A percentile compares a stretch with the other conserved stretches of the same genome.
Evolutionary conservation across 2,888 invertebrate species (phyloP).

Genomic region (Stegophylla sp.): DNA sequence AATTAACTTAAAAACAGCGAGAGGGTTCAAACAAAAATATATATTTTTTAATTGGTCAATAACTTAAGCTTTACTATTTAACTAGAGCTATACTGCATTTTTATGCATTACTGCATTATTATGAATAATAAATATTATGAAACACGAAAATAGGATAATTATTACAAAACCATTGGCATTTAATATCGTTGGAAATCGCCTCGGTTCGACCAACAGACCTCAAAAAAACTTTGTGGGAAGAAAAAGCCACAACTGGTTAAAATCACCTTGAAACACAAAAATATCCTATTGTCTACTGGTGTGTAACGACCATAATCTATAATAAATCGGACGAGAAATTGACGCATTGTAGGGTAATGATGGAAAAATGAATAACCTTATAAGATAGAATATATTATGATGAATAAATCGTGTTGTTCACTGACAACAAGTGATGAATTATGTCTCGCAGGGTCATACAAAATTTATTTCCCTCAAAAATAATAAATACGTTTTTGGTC

Average conservation of each 20-base stretch:
- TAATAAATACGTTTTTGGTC: neutral
- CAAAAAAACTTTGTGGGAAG: constrained; percentile 6
- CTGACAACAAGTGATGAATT: too few species aligned
- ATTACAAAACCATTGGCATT: constrained; percentile 9
- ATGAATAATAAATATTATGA: neutral
- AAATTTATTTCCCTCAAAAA: neutral
- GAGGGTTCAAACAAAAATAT: neutral
- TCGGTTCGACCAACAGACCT: neutral
- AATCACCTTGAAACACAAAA: constrained; percentile 23
- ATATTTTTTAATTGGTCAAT: constrained; percentile 16
- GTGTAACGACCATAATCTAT: constrained; percentile 2
- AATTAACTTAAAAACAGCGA: neutral
- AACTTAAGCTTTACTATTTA: constrained; percentile 14
- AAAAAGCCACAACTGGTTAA: constrained; percentile 4
- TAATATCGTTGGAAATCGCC: neutral
- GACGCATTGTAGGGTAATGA: neutral
- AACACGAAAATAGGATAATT: constrained; percentile 19
- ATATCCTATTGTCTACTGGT: neutral
- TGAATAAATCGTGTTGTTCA: constrained; percentile 2
- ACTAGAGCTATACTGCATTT: constrained; percentile 6
- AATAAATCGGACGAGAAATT: constrained; percentile 1
- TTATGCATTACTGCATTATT: neutral
- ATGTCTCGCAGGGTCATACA: neutral
- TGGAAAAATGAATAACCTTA: neutral
- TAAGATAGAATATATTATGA: neutral